Percentiles rank a stretch among this genome's conserved stretches.
Evolutionary conservation across 2,113 vertebrate species (phyloP).

Genomic region (Hippoglossus stenolepis): DNA sequence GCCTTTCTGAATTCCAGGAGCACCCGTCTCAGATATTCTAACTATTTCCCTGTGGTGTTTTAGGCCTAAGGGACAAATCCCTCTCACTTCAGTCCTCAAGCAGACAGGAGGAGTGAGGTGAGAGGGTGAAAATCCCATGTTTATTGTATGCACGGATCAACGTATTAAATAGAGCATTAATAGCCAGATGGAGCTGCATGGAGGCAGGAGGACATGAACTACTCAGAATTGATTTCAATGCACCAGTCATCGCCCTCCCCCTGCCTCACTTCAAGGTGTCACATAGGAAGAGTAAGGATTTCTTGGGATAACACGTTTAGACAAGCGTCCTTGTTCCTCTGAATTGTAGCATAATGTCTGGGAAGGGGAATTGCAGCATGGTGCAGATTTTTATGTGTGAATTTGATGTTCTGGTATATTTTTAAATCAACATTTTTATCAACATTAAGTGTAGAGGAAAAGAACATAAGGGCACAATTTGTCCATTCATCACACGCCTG

Average conservation of each 20-base stretch:
- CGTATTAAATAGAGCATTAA: conserved; percentile 20
- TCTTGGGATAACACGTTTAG: conserved; percentile 37
- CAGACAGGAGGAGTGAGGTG: not conserved
- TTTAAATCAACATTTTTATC: conserved; percentile 18
- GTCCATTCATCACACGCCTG: conserved; percentile 23
- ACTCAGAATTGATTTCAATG: conserved; percentile 3
- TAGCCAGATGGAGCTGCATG: conserved; percentile 28
- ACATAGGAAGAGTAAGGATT: conserved; percentile 11
- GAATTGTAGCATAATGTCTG: conserved; percentile 35
- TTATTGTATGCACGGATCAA: conserved; percentile 39
- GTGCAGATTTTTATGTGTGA: not conserved
- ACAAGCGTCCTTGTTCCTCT: conserved; percentile 14
- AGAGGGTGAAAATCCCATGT: conserved; percentile 34
- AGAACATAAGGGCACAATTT: conserved; percentile 27
- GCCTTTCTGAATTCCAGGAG: conserved; percentile 58
- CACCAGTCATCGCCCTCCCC: not conserved
- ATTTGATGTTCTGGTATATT: conserved; percentile 13
- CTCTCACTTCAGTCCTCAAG: conserved; percentile 33
- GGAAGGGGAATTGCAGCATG: not conserved
- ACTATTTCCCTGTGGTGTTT: conserved; percentile 61
- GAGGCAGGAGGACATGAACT: conserved; percentile 3
- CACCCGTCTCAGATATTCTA: conserved; percentile 60
- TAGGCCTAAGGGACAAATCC: conserved; percentile 25
- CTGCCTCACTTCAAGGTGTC: not conserved
- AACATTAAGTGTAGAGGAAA: conserved; percentile 22